phyloP scores from a whole-genome alignment of 2,888 invertebrate genomes.

The Drymonia ruficornis region DNA sequence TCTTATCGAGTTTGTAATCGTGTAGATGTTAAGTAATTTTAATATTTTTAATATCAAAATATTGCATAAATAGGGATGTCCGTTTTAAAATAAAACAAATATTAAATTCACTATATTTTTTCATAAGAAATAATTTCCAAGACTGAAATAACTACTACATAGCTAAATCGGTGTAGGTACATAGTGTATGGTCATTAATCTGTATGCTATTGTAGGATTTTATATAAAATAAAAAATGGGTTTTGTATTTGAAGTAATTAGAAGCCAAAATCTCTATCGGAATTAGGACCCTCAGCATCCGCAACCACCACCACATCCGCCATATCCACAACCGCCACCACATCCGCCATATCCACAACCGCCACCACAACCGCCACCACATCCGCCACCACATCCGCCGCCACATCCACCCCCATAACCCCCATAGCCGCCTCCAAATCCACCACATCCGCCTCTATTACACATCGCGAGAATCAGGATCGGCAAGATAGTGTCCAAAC shows the following conservation, averaged over 20 bases:
- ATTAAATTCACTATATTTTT: no score
- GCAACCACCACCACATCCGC: constrained; percentile 12
- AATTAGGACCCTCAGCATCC: background rate
- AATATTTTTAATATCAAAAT: no score
- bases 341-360: constrained; percentile 27
- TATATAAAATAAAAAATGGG: background rate
- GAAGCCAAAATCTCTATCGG: background rate
- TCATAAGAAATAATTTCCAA: no score
- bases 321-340: constrained; percentile 23
- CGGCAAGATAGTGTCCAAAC: constrained; percentile 51
- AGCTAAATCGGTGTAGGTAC: no score
- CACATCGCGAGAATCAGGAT: constrained; percentile 46
- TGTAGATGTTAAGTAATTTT: background rate
- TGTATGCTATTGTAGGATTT: no score
- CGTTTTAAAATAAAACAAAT: no score
- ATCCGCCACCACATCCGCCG: constrained; percentile 25
- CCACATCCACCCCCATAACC: constrained; percentile 36
- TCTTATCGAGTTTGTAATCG: background rate
- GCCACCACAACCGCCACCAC: constrained; percentile 27
- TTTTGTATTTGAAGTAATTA: background rate
- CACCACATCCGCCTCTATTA: constrained; percentile 26
- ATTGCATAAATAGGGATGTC: no score
- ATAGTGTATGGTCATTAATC: no score
- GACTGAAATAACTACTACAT: no score
- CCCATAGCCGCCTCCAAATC: constrained; percentile 19